These are phyloP conservation scores for Peromyscus aztecus DNA, from an alignment of 2,797 vertebrate genomes.

Conservation along the genomic window DNA sequence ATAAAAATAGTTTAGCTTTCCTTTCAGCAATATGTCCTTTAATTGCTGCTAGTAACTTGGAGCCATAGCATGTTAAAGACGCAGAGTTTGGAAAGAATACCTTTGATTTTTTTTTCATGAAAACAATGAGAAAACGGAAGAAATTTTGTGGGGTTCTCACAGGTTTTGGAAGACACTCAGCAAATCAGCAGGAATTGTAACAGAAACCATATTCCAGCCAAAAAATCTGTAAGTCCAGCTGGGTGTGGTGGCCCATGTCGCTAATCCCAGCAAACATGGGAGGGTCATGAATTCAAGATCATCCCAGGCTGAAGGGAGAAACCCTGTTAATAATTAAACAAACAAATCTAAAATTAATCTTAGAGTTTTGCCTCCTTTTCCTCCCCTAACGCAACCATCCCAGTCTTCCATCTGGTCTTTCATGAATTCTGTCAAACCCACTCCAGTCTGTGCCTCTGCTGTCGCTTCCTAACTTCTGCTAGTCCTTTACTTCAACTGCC, in stretches of 20 bases:
- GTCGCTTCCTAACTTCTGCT: not conserved
- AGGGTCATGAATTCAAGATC: not conserved
- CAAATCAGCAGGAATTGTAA: not conserved
- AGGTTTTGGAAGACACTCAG: not conserved
- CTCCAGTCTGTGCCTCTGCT: not conserved
- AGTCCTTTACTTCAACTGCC: not conserved
- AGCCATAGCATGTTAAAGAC: not conserved
- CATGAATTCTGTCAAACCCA: not conserved
- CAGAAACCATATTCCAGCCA: not conserved
- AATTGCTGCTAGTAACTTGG: not conserved
- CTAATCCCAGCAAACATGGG: not conserved
- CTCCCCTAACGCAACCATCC: not conserved
- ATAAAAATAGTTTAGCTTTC: not conserved
- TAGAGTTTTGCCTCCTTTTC: not conserved
- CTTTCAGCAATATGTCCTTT: not conserved
- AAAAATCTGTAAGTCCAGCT: not conserved
- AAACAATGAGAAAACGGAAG: not conserved
- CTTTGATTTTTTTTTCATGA: not conserved
- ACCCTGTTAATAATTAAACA: not conserved
- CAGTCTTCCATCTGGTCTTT: not conserved
- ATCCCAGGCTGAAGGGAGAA: not conserved
- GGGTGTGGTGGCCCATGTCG: not conserved
- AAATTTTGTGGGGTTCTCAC: not conserved
- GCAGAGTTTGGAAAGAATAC: not conserved
- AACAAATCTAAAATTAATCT: not conserved